These are phyloP conservation scores for Mayetiola destructor DNA, from an alignment of 2,888 invertebrate genomes.

Conservation along the genomic window DNA sequence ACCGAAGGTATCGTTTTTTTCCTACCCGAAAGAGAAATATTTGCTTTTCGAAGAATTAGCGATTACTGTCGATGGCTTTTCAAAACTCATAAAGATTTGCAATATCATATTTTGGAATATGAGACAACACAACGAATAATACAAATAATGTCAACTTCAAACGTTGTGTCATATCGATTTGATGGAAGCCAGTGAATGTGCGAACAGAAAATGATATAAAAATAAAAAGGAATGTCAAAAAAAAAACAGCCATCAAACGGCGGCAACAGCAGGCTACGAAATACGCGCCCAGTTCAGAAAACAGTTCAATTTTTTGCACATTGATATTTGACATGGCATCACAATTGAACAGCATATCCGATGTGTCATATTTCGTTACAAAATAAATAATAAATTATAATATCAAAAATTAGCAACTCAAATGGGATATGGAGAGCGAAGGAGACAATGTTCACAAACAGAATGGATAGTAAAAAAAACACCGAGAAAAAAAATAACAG, in stretches of 20 bases:
- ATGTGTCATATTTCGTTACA: conserved; percentile 2
- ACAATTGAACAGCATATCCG: conserved; percentile 9
- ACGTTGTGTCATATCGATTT: neutral
- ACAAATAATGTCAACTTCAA: neutral
- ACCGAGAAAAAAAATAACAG: neutral
- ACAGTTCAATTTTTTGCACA: neutral
- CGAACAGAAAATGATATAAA: too few relatives aligned
- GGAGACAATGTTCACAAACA: neutral
- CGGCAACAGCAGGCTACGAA: neutral
- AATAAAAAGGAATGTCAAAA: neutral
- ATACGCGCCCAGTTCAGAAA: neutral
- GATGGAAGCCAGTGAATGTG: too few relatives aligned
- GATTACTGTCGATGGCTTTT: conserved; percentile 3
- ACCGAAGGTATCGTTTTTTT: too few relatives aligned
- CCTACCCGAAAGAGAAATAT: too few relatives aligned
- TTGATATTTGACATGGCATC: conserved; percentile 4
- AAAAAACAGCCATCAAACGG: neutral
- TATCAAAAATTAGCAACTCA: too few relatives aligned
- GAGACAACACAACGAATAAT: too few relatives aligned
- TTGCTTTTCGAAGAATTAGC: too few relatives aligned
- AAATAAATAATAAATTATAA: neutral
- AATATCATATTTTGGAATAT: conserved; percentile 13
- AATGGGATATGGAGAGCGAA: too few relatives aligned
- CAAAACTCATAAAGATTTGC: conserved; percentile 4
- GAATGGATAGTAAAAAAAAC: neutral